Conservation (phyloP, 2,797 vertebrate genomes). For the Sparus aurata region DNA sequence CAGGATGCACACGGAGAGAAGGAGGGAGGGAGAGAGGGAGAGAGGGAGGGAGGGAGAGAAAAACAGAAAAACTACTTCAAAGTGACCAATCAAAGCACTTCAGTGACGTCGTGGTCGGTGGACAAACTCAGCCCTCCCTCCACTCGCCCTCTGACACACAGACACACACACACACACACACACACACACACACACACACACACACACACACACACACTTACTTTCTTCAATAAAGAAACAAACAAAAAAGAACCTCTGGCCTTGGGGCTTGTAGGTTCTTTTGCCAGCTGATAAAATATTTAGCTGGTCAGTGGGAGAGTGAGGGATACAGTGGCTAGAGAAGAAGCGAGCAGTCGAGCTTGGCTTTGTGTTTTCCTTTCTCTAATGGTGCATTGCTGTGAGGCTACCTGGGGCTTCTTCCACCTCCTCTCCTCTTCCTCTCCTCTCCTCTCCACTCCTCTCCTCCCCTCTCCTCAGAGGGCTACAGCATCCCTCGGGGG, state of each 20-base stretch:
- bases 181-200: background rate
- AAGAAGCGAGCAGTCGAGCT: conserved; percentile 61
- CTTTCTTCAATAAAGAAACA: conserved; percentile 68
- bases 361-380: conserved; percentile 69
- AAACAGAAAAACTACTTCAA: conserved; percentile 71
- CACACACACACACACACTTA: conserved; percentile 16
- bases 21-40: conserved; percentile 9
- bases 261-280: conserved; percentile 73
- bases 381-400: conserved; percentile 77
- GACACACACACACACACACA: conserved; percentile 8
- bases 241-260: conserved; percentile 72
- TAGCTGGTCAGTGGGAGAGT: conserved; percentile 78
- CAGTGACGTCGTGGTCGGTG: conserved; percentile 56
- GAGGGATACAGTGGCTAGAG: conserved; percentile 64
- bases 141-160: background rate
- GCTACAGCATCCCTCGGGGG: conserved; percentile 54
- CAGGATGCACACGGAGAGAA: conserved; percentile 65
- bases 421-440: conserved; percentile 43
- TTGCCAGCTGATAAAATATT: conserved; percentile 85
- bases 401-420: conserved; percentile 76
- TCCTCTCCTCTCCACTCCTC: conserved; percentile 17
- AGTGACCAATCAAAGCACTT: conserved; percentile 80
- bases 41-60: conserved; percentile 25
- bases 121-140: conserved; percentile 38
- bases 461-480: conserved; percentile 40